Conservation (phyloP, 1,140 invertebrate genomes). For the Hormaphis cornu region DNA sequence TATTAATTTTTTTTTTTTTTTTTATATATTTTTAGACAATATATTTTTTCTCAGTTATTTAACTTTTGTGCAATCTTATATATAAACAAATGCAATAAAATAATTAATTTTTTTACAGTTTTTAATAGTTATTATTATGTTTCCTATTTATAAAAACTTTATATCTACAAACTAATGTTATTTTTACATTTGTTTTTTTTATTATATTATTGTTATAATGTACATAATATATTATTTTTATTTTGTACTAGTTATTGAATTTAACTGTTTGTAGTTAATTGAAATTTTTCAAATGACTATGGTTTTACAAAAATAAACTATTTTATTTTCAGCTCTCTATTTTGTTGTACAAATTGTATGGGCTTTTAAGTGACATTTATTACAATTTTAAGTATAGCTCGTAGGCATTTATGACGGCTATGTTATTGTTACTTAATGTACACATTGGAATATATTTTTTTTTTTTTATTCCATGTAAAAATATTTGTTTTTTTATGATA, state of each 20-base stretch:
- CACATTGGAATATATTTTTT: not conserved
- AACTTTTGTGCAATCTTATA: slow-evolving; percentile 1
- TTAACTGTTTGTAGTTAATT: not conserved
- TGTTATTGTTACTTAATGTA: not conserved
- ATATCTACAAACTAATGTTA: too few relatives aligned
- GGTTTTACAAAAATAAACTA: not conserved
- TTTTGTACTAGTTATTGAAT: not conserved
- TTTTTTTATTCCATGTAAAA: not conserved
- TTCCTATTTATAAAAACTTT: too few relatives aligned
- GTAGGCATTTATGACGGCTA: not conserved
- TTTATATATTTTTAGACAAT: not conserved
- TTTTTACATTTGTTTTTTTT: too few relatives aligned
- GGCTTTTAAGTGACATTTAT: not conserved
- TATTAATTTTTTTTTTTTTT: not conserved
- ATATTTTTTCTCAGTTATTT: not conserved
- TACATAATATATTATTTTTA: too few relatives aligned
- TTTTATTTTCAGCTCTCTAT: not conserved
- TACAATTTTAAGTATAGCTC: not conserved
- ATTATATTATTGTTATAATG: too few relatives aligned
- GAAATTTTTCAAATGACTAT: not conserved
- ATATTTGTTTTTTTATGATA: not conserved
- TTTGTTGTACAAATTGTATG: not conserved
- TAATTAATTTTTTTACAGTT: too few relatives aligned
- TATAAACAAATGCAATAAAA: too few relatives aligned
- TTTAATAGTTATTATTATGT: too few relatives aligned